Evolutionary conservation across 2,797 vertebrate species (phyloP).

Genomic region (Threskiornis aethiopicus): DNA sequence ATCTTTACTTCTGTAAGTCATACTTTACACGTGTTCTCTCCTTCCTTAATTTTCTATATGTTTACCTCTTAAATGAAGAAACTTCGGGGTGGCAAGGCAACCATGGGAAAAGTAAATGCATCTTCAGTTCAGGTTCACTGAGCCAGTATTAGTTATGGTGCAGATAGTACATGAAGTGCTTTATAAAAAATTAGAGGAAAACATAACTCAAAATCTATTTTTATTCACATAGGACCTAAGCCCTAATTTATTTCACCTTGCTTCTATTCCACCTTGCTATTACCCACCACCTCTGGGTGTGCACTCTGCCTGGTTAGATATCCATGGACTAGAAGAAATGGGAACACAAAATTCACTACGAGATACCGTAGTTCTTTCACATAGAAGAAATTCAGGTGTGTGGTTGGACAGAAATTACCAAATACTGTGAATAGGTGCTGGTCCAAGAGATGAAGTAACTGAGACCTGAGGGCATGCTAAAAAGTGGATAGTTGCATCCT

Average conservation of each 20-base stretch:
- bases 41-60: not conserved
- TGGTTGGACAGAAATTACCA: not conserved
- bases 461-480: not conserved
- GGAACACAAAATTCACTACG: not conserved
- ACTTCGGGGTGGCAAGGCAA: not conserved
- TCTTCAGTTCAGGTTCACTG: not conserved
- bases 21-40: not conserved
- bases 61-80: not conserved
- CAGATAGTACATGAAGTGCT: not conserved
- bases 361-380: not conserved
- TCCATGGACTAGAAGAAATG: not conserved
- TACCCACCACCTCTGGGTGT: not conserved
- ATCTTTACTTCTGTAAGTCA: not conserved
- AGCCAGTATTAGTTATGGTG: not conserved
- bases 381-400: not conserved
- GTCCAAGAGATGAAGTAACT: not conserved
- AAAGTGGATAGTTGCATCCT: not conserved
- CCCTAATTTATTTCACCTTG: not conserved
- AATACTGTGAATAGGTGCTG: not conserved
- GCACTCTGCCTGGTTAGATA: not conserved
- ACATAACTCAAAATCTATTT: not conserved
- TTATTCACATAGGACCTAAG: not conserved
- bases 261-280: not conserved
- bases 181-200: not conserved
- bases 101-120: not conserved